Conservation (phyloP, 2,797 vertebrate genomes). For the Picus viridis region DNA sequence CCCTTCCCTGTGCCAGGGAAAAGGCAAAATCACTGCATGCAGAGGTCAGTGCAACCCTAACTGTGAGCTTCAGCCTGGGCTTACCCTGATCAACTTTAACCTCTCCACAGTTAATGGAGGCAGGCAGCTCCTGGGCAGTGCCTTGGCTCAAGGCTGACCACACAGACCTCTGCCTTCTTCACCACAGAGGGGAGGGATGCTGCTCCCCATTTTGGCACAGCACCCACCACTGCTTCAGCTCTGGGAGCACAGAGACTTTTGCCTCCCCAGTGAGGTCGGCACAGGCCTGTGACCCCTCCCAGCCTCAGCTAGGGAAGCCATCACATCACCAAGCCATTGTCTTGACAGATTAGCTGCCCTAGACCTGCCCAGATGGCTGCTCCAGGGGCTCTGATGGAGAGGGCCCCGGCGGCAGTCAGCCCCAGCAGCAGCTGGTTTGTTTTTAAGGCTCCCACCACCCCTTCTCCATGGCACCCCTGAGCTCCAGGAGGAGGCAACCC, state of each 20-base stretch:
- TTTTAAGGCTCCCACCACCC: not conserved
- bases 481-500: not conserved
- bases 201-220: not conserved
- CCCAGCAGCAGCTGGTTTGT: not conserved
- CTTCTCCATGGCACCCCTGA: not conserved
- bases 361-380: not conserved
- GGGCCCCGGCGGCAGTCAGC: not conserved
- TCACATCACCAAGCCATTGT: not conserved
- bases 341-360: not conserved
- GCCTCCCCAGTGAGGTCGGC: not conserved
- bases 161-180: not conserved
- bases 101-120: not conserved
- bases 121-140: not conserved
- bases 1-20: not conserved
- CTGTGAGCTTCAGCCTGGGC: not conserved
- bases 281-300: not conserved
- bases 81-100: not conserved
- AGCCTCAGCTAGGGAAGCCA: not conserved
- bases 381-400: not conserved
- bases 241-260: not conserved
- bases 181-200: too few species aligned
- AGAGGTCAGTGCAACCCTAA: not conserved
- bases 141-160: rapidly evolving
- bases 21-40: not conserved
- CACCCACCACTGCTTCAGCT: rapidly evolving